Conservation (phyloP, 2,797 vertebrate species). For the Tolypeutes matacus region DNA sequence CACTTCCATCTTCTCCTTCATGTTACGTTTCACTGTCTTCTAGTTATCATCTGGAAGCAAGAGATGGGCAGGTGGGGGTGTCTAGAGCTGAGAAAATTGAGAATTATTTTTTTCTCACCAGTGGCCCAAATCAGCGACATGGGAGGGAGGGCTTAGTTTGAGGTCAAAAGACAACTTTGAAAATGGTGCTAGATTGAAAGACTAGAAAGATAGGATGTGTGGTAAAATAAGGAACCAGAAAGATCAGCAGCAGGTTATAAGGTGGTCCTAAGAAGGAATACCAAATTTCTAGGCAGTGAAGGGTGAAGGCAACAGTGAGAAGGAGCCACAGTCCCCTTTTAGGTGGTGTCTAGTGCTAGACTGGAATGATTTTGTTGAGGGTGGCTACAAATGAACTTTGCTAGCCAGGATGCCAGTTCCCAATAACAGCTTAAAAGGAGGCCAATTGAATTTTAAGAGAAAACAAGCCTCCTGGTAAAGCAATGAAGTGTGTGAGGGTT, state of each 20-base stretch:
- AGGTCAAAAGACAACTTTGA: not conserved
- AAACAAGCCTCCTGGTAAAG: constrained; percentile 26
- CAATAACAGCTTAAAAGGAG: not conserved
- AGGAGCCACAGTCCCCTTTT: accelerated
- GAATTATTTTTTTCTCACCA: not conserved
- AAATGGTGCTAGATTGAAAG: not conserved
- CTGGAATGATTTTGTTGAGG: not conserved
- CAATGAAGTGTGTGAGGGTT: not conserved
- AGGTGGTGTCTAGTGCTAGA: not conserved
- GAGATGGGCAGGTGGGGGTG: not conserved
- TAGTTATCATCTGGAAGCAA: not conserved
- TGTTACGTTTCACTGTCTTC: not conserved
- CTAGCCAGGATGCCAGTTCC: not conserved
- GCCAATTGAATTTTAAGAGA: not conserved
- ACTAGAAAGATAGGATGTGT: not conserved
- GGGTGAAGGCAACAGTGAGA: accelerated
- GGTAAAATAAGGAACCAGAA: not conserved
- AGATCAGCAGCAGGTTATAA: accelerated
- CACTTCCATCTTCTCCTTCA: not conserved
- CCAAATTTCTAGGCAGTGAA: not conserved
- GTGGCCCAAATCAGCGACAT: not conserved
- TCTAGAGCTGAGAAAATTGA: not conserved
- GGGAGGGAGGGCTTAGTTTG: not conserved
- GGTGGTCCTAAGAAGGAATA: accelerated
- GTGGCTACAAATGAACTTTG: not conserved